Evolutionary conservation across 2,888 invertebrate genomes (phyloP).

Genomic region (Bombylius major): DNA sequence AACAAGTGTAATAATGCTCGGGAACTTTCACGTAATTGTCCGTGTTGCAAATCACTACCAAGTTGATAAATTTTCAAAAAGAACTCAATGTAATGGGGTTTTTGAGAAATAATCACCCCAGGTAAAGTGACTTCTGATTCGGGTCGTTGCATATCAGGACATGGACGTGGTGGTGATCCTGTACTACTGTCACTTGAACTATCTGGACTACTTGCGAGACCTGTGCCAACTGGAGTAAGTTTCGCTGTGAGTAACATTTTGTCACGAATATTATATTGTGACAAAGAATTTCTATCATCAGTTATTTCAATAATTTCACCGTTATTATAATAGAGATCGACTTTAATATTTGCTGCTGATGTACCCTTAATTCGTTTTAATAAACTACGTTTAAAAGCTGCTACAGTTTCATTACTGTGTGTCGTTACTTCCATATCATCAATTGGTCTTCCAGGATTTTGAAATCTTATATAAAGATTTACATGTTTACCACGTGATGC

Average conservation of each 20-base stretch:
- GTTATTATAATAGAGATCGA: slow-evolving; percentile 74
- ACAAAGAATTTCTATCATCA: slow-evolving; percentile 77
- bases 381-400: slow-evolving; percentile 67
- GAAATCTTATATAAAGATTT: slow-evolving; percentile 73
- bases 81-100: slow-evolving; percentile 63
- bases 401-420: slow-evolving; percentile 88
- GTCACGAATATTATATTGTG: slow-evolving; percentile 73
- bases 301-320: slow-evolving; percentile 76
- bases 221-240: slow-evolving; percentile 56
- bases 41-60: slow-evolving; percentile 69
- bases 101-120: slow-evolving; percentile 82
- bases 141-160: slow-evolving; percentile 57
- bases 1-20: slow-evolving; percentile 30
- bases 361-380: slow-evolving; percentile 41
- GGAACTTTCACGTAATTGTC: slow-evolving; percentile 64
- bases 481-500: slow-evolving; percentile 85
- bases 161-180: slow-evolving; percentile 78
- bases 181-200: slow-evolving; percentile 92
- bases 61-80: slow-evolving; percentile 79
- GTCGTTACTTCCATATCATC: slow-evolving; percentile 88
- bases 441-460: slow-evolving; percentile 72
- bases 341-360: slow-evolving; percentile 61
- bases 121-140: slow-evolving; percentile 84
- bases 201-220: slow-evolving; percentile 71
- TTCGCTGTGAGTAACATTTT: slow-evolving; percentile 80